Conservation (phyloP, 2,113 vertebrate genomes). For the Datnioides undecimradiatus region DNA sequence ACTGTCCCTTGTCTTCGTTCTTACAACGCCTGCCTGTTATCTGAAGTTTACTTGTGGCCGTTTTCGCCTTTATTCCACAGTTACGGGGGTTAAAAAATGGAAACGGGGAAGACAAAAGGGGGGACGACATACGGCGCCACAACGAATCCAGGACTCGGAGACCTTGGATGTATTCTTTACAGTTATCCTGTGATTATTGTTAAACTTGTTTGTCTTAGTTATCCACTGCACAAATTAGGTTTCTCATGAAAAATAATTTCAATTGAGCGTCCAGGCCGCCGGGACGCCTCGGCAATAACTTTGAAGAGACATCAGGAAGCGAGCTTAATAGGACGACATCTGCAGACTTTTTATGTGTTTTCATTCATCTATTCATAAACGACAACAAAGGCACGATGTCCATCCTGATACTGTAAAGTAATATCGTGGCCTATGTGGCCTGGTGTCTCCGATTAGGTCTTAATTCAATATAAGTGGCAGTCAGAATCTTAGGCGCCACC, state of each 20-base stretch:
- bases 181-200: constrained; percentile 43
- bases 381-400: constrained; percentile 67
- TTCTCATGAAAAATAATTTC: constrained; percentile 51
- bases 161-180: background rate
- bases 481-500: constrained; percentile 79
- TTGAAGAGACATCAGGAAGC: constrained; percentile 33
- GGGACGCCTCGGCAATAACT: constrained; percentile 44
- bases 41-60: background rate
- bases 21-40: background rate
- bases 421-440: constrained; percentile 68
- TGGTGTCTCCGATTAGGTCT: constrained; percentile 80
- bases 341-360: constrained; percentile 62
- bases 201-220: constrained; percentile 53
- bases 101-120: background rate
- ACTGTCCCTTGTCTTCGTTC: background rate
- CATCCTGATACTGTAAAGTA: constrained; percentile 71
- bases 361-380: constrained; percentile 61
- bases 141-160: background rate
- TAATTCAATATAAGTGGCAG: constrained; percentile 79
- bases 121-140: background rate
- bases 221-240: constrained; percentile 45
- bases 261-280: constrained; percentile 21
- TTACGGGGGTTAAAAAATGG: background rate
- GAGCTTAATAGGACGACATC: constrained; percentile 41
- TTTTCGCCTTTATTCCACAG: background rate